phyloP scores from a whole-genome alignment of 2,113 vertebrate species.

The Thalassoma bifasciatum region DNA sequence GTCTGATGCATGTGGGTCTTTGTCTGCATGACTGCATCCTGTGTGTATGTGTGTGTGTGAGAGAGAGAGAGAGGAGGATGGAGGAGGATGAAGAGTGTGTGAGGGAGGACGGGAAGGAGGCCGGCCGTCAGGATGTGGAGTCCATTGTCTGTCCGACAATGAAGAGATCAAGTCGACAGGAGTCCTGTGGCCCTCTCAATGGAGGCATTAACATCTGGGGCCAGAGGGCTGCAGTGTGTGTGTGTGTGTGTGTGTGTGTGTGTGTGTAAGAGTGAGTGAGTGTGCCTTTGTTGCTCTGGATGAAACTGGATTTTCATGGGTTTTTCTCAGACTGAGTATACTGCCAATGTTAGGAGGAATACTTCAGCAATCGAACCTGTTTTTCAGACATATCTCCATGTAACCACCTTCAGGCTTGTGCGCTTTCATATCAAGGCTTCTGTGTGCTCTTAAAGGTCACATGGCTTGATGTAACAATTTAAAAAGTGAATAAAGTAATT shows the following conservation, averaged over 20 bases:
- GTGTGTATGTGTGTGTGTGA: constrained; percentile 26
- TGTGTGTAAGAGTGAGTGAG: constrained; percentile 30
- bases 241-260: constrained; percentile 26
- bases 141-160: constrained; percentile 82
- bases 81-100: constrained; percentile 22
- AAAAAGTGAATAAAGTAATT: constrained; percentile 39
- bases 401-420: constrained; percentile 8
- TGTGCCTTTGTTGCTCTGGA: constrained; percentile 46
- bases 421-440: constrained; percentile 17
- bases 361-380: constrained; percentile 19
- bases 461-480: constrained; percentile 39
- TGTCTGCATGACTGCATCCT: constrained; percentile 18
- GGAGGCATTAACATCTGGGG: constrained; percentile 83
- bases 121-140: constrained; percentile 73
- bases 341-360: constrained; percentile 42
- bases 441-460: constrained; percentile 23
- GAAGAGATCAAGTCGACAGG: constrained; percentile 80
- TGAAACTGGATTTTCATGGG: constrained; percentile 41
- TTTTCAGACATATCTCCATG: constrained; percentile 15
- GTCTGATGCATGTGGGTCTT: constrained; percentile 21
- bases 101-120: constrained; percentile 66
- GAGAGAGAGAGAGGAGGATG: not conserved
- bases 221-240: constrained; percentile 50
- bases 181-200: constrained; percentile 79
- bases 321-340: constrained; percentile 20